phyloP scores from a whole-genome alignment of 2,888 invertebrate genomes.

The Cheilosia soror region DNA sequence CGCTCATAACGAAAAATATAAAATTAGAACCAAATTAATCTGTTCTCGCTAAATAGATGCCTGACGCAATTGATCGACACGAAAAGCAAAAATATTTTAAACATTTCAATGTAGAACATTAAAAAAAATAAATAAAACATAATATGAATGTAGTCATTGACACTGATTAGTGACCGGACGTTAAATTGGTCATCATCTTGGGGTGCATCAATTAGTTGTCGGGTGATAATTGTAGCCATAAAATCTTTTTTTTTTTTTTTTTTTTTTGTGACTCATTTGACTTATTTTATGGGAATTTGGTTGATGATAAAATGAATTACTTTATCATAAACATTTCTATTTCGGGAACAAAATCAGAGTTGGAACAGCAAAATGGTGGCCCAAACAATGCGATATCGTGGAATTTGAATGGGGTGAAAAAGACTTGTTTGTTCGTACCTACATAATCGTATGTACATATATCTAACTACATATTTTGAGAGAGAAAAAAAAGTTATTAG shows the following conservation, averaged over 20 bases:
- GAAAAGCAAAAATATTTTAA: neutral
- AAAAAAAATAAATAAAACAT: no score
- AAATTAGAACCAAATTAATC: neutral
- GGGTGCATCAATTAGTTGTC: neutral
- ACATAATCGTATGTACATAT: no score
- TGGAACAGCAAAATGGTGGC: neutral
- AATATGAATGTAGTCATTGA: neutral
- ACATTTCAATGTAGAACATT: no score
- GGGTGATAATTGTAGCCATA: neutral
- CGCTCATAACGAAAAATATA: neutral
- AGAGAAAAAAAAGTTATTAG: no score
- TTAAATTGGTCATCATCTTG: slow-evolving; percentile 8
- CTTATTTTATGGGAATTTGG: neutral
- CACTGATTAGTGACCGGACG: slow-evolving; percentile 9
- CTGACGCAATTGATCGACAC: slow-evolving; percentile 6
- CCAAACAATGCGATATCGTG: neutral
- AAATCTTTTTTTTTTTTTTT: neutral
- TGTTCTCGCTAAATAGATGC: neutral
- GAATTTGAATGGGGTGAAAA: neutral
- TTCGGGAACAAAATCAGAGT: neutral
- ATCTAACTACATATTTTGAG: no score
- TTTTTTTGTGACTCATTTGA: neutral
- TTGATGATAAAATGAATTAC: neutral
- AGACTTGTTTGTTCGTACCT: no score
- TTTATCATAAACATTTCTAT: slow-evolving; percentile 1